phyloP scores from a whole-genome alignment of 2,888 invertebrate genomes.

The Drosophila limbata region DNA sequence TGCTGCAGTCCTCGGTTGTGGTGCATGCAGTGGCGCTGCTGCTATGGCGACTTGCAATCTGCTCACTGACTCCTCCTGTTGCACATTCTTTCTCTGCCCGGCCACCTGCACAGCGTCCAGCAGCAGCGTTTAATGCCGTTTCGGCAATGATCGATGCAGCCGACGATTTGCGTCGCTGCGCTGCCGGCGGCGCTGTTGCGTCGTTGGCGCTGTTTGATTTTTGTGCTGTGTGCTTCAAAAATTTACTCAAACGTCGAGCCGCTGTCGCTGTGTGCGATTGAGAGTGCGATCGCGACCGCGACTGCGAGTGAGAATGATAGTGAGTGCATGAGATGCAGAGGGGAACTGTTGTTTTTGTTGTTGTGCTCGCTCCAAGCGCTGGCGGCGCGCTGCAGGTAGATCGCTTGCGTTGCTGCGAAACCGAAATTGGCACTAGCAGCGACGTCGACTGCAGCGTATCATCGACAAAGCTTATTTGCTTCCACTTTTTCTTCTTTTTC shows the following conservation, averaged over 20 bases:
- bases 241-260: slow-evolving; percentile 60
- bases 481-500: slow-evolving; percentile 81
- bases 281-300: slow-evolving; percentile 17
- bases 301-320: slow-evolving; percentile 2
- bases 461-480: slow-evolving; percentile 79
- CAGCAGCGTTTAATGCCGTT: slow-evolving; percentile 68
- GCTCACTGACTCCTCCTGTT: slow-evolving; percentile 15
- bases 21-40: slow-evolving; percentile 62
- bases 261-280: slow-evolving; percentile 31
- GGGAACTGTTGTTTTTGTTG: slow-evolving; percentile 6
- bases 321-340: slow-evolving; percentile 11
- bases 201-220: slow-evolving; percentile 36
- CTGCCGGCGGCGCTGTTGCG: slow-evolving; percentile 22
- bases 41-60: slow-evolving; percentile 48
- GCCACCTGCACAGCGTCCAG: slow-evolving; percentile 57
- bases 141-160: slow-evolving; percentile 76
- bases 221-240: slow-evolving; percentile 55
- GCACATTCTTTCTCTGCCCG: slow-evolving; percentile 33
- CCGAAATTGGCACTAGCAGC: slow-evolving; percentile 44
- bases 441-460: slow-evolving; percentile 58
- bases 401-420: slow-evolving; percentile 62
- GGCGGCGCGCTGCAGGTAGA: slow-evolving; percentile 76
- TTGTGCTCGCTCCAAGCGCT: slow-evolving; percentile 47
- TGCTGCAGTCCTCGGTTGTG: slow-evolving; percentile 61
- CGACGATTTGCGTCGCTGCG: slow-evolving; percentile 76